phyloP scores from a whole-genome alignment of 1,140 invertebrate species.

The Diachasma alloeum region DNA sequence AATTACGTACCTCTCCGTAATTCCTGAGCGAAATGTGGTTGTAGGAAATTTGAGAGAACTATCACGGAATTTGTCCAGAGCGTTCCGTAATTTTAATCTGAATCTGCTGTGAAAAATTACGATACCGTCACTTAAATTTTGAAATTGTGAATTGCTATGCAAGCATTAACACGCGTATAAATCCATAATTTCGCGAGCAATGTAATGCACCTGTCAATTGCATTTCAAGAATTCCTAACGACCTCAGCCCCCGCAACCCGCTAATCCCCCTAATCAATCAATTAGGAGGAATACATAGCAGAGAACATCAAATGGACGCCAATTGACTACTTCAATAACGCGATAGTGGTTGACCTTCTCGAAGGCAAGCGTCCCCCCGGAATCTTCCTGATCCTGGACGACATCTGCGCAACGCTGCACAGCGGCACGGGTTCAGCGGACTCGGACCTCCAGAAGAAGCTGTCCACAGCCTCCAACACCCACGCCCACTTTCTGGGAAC shows the following conservation, averaged over 20 bases:
- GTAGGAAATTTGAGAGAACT: too few species aligned
- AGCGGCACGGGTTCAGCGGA: slow-evolving; percentile 75
- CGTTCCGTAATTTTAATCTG: too few species aligned
- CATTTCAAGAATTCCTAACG: too few species aligned
- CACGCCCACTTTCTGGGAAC: slow-evolving; percentile 72
- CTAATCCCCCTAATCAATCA: slow-evolving; percentile 10
- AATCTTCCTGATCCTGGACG: slow-evolving; percentile 75
- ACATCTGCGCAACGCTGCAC: slow-evolving; percentile 80
- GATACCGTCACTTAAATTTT: too few species aligned
- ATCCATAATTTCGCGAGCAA: too few species aligned
- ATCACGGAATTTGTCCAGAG: too few species aligned
- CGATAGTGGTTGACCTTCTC: slow-evolving; percentile 78
- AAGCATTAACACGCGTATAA: too few species aligned
- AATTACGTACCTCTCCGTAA: too few species aligned
- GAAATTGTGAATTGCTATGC: neutral
- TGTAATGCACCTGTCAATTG: too few species aligned
- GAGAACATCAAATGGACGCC: slow-evolving; percentile 79
- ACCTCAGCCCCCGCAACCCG: neutral
- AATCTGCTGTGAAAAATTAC: too few species aligned
- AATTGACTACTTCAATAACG: slow-evolving; percentile 84
- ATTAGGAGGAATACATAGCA: slow-evolving; percentile 76
- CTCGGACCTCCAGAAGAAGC: slow-evolving; percentile 72
- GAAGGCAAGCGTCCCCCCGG: slow-evolving; percentile 69
- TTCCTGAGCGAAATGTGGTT: too few species aligned
- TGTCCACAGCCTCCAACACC: slow-evolving; percentile 63